Percentiles rank a stretch among this genome's conserved stretches.
Conservation (phyloP, 2,888 invertebrate genomes). For the Elegia similella region DNA sequence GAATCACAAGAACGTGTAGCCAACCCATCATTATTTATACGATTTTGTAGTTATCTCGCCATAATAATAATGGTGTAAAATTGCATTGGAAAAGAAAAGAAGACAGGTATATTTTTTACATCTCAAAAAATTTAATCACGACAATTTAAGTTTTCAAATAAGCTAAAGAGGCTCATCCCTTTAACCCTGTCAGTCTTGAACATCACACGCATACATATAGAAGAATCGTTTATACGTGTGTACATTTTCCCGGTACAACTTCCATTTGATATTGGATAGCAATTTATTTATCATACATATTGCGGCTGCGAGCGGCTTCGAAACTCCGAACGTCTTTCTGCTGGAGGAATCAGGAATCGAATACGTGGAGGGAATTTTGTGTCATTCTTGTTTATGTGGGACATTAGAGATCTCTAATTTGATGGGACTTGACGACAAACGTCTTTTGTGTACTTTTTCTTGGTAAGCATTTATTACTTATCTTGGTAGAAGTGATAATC, state of each 20-base stretch:
- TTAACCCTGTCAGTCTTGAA: not conserved
- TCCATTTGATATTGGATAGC: slow-evolving; percentile 81
- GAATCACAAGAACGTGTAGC: too few relatives aligned
- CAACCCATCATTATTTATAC: too few relatives aligned
- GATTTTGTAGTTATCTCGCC: too few relatives aligned
- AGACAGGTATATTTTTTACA: too few relatives aligned
- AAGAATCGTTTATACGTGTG: slow-evolving; percentile 69
- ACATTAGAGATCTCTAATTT: slow-evolving; percentile 19
- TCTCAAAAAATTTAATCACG: not conserved
- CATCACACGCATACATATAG: not conserved
- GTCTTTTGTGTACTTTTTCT: too few relatives aligned
- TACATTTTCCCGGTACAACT: slow-evolving; percentile 75
- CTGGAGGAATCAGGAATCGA: slow-evolving; percentile 69
- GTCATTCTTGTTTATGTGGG: slow-evolving; percentile 44
- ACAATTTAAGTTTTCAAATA: not conserved
- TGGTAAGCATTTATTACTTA: too few relatives aligned
- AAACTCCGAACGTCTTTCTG: slow-evolving; percentile 66
- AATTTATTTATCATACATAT: slow-evolving; percentile 82
- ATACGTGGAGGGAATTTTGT: slow-evolving; percentile 72
- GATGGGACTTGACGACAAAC: not conserved
- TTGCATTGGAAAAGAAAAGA: too few relatives aligned
- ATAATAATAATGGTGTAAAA: too few relatives aligned
- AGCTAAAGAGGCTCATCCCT: not conserved
- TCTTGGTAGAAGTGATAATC: too few relatives aligned
- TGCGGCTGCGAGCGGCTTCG: slow-evolving; percentile 64